Evolutionary conservation across 1,140 invertebrate genomes (phyloP).

Genomic region (Orchestia grillus): DNA sequence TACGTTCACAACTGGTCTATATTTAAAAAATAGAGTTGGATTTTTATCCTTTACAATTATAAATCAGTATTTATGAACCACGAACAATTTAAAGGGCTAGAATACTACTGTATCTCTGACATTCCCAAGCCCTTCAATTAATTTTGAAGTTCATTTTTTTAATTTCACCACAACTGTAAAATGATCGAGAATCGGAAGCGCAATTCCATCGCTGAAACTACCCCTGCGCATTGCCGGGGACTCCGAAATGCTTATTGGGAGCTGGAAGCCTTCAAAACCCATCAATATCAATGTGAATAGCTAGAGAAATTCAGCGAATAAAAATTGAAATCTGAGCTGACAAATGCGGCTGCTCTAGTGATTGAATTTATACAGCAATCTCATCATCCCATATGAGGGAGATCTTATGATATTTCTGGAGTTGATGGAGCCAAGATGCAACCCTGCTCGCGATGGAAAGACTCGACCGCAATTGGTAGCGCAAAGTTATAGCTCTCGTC

Average conservation of each 20-base stretch:
- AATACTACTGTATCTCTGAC: neutral
- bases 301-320: slow-evolving; percentile 43
- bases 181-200: neutral
- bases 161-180: neutral
- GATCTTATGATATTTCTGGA: slow-evolving; percentile 14
- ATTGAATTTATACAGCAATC: slow-evolving; percentile 43
- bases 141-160: neutral
- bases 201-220: neutral
- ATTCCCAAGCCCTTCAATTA: neutral
- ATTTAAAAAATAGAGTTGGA: neutral
- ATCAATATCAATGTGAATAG: slow-evolving; percentile 34
- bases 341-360: slow-evolving; percentile 45
- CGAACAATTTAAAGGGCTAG: neutral
- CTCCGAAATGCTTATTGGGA: slow-evolving; percentile 39
- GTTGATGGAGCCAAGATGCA: neutral
- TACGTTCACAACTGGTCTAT: too few species aligned
- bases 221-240: neutral
- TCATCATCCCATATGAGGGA: slow-evolving; percentile 32
- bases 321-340: slow-evolving; percentile 55
- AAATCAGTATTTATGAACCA: neutral
- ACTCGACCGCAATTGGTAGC: neutral
- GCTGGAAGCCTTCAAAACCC: neutral
- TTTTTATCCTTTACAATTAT: neutral
- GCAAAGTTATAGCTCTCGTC: neutral
- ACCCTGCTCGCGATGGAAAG: neutral